These are phyloP conservation scores for Anthonomus grandis DNA, from an alignment of 1,140 invertebrate species.

Conservation along the genomic window DNA sequence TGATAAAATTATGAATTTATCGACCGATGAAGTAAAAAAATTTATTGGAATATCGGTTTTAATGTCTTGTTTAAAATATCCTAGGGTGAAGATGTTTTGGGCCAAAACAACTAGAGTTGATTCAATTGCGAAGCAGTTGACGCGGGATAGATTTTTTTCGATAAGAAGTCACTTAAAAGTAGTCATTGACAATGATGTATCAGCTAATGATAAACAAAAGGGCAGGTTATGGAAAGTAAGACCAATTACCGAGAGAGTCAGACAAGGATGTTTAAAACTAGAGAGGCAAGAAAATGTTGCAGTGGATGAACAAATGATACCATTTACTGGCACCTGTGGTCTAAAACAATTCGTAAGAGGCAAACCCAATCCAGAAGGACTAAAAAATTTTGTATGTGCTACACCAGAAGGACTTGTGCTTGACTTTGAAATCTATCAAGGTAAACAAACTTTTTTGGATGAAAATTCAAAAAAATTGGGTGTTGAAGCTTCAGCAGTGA, in stretches of 20 bases:
- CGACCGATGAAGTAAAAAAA: too few species aligned
- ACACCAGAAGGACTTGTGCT: slow-evolving; percentile 17
- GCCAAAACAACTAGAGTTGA: too few species aligned
- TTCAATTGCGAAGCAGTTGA: too few species aligned
- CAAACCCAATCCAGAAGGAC: slow-evolving; percentile 27
- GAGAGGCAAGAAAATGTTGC: slow-evolving; percentile 10
- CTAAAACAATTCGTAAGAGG: slow-evolving; percentile 29
- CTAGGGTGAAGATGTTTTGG: too few species aligned
- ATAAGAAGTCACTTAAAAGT: too few species aligned
- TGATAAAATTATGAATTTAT: too few species aligned
- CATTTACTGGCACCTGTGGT: slow-evolving; percentile 14
- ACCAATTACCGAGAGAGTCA: slow-evolving; percentile 6
- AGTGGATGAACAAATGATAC: slow-evolving; percentile 30
- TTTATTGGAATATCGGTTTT: too few species aligned
- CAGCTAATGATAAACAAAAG: too few species aligned
- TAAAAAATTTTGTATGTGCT: slow-evolving; percentile 26
- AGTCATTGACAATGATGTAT: too few species aligned
- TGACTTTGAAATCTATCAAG: slow-evolving; percentile 27
- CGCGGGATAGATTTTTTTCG: too few species aligned
- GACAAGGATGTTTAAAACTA: slow-evolving; percentile 15
- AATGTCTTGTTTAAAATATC: too few species aligned
- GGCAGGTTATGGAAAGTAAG: slow-evolving; percentile 13
- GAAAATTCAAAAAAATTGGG: slow-evolving; percentile 9
- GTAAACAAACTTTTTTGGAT: slow-evolving; percentile 13
- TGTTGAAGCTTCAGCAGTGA: slow-evolving; percentile 19